Evolutionary conservation across 2,113 vertebrate species (phyloP).

Genomic region (Cyanoderma ruficeps): DNA sequence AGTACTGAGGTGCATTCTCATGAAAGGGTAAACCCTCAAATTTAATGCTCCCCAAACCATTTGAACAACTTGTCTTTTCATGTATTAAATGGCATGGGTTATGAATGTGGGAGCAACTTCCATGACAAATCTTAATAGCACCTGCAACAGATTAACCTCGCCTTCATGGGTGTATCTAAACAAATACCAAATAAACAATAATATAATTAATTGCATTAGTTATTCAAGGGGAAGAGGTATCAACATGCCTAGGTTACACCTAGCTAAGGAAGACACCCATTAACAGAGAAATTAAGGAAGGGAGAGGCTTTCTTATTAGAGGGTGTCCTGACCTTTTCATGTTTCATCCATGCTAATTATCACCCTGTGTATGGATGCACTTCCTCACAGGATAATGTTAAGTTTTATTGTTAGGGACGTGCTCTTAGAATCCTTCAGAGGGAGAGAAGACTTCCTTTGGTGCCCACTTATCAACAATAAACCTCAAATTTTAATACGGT

Average conservation of each 20-base stretch:
- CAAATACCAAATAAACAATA: constrained; percentile 26
- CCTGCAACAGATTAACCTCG: not conserved
- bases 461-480: not conserved
- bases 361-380: not conserved
- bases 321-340: not conserved
- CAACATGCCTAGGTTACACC: not conserved
- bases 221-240: not conserved
- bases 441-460: not conserved
- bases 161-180: not conserved
- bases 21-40: not conserved
- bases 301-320: constrained; percentile 53
- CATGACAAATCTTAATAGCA: not conserved
- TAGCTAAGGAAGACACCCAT: constrained; percentile 22
- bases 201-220: constrained; percentile 22
- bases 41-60: not conserved
- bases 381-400: not conserved
- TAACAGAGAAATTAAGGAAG: constrained; percentile 38
- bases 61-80: not conserved
- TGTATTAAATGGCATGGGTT: not conserved
- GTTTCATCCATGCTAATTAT: constrained; percentile 8
- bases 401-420: not conserved
- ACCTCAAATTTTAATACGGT: not conserved
- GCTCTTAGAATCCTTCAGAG: not conserved
- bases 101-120: not conserved
- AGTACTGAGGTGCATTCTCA: not conserved